Percentiles rank a stretch among this genome's conserved stretches.
phyloP scores from a whole-genome alignment of 37 sponge, comb jelly and placozoan species.

The Spongilla lacustris region DNA sequence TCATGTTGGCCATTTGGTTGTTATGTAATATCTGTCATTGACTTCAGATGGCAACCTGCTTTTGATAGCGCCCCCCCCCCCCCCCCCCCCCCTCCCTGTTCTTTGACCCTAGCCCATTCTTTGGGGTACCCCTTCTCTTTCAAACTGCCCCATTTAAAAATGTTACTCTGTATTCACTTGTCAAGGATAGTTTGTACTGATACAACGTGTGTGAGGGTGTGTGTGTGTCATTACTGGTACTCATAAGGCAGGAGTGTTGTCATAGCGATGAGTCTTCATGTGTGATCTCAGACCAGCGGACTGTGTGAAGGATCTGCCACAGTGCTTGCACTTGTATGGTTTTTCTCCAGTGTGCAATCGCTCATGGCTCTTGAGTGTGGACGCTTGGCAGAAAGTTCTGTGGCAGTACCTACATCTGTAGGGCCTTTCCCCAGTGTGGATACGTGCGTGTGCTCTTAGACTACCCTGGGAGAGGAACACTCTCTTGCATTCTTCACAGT shows the following conservation, averaged over 20 bases:
- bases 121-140: too few relatives aligned
- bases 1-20: too few relatives aligned
- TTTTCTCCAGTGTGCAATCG: constrained; percentile 83
- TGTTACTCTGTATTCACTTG: too few relatives aligned
- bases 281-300: constrained; percentile 80
- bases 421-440: constrained; percentile 81
- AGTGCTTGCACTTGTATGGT: constrained; percentile 75
- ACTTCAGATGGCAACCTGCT: too few relatives aligned
- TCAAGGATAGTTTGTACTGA: background rate
- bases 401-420: constrained; percentile 75
- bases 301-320: constrained; percentile 75
- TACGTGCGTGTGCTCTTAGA: constrained; percentile 73
- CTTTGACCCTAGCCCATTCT: too few relatives aligned
- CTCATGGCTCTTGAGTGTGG: constrained; percentile 67
- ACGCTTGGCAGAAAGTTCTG: constrained; percentile 64
- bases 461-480: constrained; percentile 70
- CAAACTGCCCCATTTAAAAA: too few relatives aligned
- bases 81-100: too few relatives aligned
- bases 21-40: too few relatives aligned
- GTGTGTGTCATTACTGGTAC: too few relatives aligned
- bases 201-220: background rate
- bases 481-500: constrained; percentile 63
- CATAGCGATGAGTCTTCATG: constrained; percentile 65
- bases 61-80: too few relatives aligned
- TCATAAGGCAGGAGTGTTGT: background rate